Base-by-base conservation (phyloP, 2,113 vertebrate genomes). In the Meleagris gallopavo region DNA sequence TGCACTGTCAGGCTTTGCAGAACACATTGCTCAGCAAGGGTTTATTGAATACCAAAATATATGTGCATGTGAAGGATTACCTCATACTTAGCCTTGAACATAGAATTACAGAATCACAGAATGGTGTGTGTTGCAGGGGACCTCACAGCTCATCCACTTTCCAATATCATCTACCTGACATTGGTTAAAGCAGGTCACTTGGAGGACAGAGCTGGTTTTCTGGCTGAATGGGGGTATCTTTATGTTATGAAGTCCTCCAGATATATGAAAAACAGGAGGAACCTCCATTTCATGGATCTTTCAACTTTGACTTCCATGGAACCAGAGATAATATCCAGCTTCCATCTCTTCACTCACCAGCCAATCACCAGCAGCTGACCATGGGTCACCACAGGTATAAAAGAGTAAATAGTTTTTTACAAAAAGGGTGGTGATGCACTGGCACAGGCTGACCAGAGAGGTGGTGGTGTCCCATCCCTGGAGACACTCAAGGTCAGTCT, bases 1-100 rank as follows among this genome's bases (percentile, higher is more conserved):
- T 30, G 13, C 2, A 0, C 5, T 54, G n/a, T 16, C 25, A 3
- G 4, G 13, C 38, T 67, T 40, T 41, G 29, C 40, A 9, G 19
- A 29, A 52, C 4, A 0, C 15, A 1, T 40, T 40, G 70, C 71
- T 46, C 70, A 19, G 54, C 40, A 43, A 60, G 45, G 36, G 17
- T 11, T 60, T 43, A 22, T 9, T 6, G 2, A 43, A 27, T 54
- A 27, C 36, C 38, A 38, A 38, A 50, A 81, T 19, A 81, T 19
- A 21, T 36, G 9, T 27, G 21, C 55, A 12, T 12, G 11, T 25
- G 40, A 25, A 58, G 43, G 52, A 67, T 38, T 38, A 21, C 11
- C 34, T 7, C 16, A 13, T 21, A 10, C 30, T 73, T 66, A 41
- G 2, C 27, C 38, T 67, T 74, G 54, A 43, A 17, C 15, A 17